Base-by-base conservation (phyloP, 2,113 vertebrate genomes). In the Caloenas nicobarica region DNA sequence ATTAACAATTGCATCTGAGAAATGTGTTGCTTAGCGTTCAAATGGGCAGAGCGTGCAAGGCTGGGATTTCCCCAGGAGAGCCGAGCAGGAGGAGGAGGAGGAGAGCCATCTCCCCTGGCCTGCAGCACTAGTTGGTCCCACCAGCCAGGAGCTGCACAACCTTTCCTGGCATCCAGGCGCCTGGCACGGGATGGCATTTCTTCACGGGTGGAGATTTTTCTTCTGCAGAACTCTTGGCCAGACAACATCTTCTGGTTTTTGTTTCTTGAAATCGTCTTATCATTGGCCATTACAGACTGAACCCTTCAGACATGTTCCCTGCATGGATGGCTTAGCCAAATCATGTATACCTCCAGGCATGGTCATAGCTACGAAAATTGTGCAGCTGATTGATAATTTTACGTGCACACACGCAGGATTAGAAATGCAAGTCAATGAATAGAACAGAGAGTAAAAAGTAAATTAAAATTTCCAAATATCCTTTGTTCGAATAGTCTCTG, bases 391-490 rank as follows among this genome's bases (percentile, higher is more conserved):
- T 58, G 36, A 15, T 17, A 70, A 71, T 58, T 84, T 16, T 0
- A 38, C 7, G 2, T 34, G 34, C 40, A 33, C 1, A 1, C 48
- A n/a, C 7, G 61, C 65, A 86, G 23, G 44, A 28, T 28, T 62
- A 44, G 26, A 90, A 88, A 81, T 65, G n/a, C 40, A 86, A 92
- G 38, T 72, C 65, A 81, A 10, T 46, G 23, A 81, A 48, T 2
- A 54, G 53, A 76, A 38, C 23, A 68, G 76, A 73, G 62, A 53
- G 61, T 65, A 78, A 72, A 78, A 70, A 87, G 73, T 79, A 86
- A 93, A 84, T 72, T 69, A 76, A 46, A 48, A 87, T 93, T 62
- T 80, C 53, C 4, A 69, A 72, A 78, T 88, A 62, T 38, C 81
- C 33, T 44, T 53, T 48, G 48, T 92, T 81, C 79, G 57, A 88